These are phyloP conservation scores for Thrips palmi DNA, from an alignment of 1,140 invertebrate species.

Conservation along the genomic window DNA sequence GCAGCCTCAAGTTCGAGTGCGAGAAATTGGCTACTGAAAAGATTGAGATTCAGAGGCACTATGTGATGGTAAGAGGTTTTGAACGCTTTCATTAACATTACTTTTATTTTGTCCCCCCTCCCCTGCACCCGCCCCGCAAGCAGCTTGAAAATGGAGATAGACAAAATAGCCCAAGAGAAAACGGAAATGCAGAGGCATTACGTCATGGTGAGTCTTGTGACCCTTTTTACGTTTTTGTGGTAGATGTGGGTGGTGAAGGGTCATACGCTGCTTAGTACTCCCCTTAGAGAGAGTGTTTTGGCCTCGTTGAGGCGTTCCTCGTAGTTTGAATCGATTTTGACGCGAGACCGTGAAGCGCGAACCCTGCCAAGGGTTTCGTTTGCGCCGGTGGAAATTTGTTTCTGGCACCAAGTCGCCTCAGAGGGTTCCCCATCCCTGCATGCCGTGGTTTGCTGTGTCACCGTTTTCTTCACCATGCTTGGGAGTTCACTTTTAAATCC, in stretches of 20 bases:
- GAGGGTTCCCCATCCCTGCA: too few species aligned
- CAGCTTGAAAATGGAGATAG: slow-evolving; percentile 77
- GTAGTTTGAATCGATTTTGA: too few species aligned
- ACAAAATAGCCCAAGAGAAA: slow-evolving; percentile 94
- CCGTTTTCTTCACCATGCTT: too few species aligned
- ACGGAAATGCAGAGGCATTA: slow-evolving; percentile 97
- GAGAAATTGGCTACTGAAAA: slow-evolving; percentile 92
- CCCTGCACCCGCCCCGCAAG: neutral
- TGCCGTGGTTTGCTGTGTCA: too few species aligned
- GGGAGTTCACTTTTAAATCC: too few species aligned
- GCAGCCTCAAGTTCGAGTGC: slow-evolving; percentile 62
- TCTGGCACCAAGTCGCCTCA: too few species aligned
- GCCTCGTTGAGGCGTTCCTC: too few species aligned
- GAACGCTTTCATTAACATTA: neutral
- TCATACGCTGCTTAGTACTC: too few species aligned
- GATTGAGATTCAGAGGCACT: slow-evolving; percentile 94
- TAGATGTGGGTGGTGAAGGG: neutral
- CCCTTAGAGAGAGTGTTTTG: too few species aligned
- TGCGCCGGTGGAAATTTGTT: too few species aligned
- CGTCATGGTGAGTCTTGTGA: slow-evolving; percentile 88
- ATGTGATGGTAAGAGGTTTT: slow-evolving; percentile 70
- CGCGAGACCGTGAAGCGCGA: too few species aligned
- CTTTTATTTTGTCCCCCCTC: neutral
- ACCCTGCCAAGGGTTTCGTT: too few species aligned
- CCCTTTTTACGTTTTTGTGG: slow-evolving; percentile 3